Percentiles rank a stretch among this genome's conserved stretches.
Conservation (phyloP, 2,113 vertebrate genomes). For the Perca fluviatilis region DNA sequence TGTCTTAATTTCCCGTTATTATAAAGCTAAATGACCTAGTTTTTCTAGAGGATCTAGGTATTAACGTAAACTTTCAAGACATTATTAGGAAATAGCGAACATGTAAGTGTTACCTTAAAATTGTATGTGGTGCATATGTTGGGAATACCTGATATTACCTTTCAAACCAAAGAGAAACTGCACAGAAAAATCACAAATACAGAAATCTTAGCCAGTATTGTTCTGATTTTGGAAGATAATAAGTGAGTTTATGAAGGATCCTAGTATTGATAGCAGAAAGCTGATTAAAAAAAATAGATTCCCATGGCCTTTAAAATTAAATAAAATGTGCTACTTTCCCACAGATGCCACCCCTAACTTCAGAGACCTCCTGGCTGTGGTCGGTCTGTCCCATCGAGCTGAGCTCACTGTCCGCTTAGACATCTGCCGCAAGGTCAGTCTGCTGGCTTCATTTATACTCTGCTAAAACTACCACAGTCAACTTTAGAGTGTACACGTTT, state of each 20-base stretch:
- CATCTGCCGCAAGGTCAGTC: constrained; percentile 92
- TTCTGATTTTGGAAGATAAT: neutral
- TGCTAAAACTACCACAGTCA: neutral
- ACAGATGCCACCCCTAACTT: constrained; percentile 89
- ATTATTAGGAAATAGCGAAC: neutral
- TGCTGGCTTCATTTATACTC: neutral
- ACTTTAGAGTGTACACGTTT: neutral
- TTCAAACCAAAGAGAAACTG: neutral
- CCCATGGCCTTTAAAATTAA: neutral
- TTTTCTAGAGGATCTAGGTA: neutral
- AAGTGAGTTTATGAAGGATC: neutral
- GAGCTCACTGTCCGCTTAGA: constrained; percentile 91
- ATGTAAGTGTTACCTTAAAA: neutral
- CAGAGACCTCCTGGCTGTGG: constrained; percentile 92
- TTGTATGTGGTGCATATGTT: neutral
- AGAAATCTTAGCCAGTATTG: neutral
- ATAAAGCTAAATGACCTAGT: neutral
- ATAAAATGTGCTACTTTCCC: constrained; percentile 2
- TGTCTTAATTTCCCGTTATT: neutral
- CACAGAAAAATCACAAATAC: neutral
- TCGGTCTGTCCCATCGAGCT: constrained; percentile 92
- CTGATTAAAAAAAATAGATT: neutral
- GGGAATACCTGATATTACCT: neutral
- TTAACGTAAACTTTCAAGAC: neutral
- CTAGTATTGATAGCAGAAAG: neutral